phyloP scores from a whole-genome alignment of 30 jellyfish, hydroid and myxozoan species.

The Mastigias papua region DNA sequence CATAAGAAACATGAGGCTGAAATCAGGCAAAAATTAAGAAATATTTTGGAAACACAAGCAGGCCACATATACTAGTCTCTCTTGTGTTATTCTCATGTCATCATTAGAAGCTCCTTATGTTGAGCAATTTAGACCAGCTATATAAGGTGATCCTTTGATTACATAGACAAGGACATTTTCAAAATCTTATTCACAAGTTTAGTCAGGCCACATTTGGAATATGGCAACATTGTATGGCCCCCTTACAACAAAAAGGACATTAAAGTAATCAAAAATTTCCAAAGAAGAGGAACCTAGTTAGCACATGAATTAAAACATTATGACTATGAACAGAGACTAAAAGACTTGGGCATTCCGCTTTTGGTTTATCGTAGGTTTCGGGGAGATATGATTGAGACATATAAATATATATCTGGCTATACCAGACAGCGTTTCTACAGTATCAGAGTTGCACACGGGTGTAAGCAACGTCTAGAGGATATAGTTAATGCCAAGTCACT shows the following conservation, averaged over 20 bases:
- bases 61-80: too few species aligned
- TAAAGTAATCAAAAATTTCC: slow-evolving; percentile 57
- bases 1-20: too few species aligned
- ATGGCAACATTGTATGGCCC: slow-evolving; percentile 58
- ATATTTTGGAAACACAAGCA: too few species aligned
- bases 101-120: too few species aligned
- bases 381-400: slow-evolving; percentile 54
- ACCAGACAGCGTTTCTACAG: slow-evolving; percentile 46
- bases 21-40: too few species aligned
- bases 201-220: slow-evolving; percentile 59
- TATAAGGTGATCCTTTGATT: neutral
- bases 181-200: neutral
- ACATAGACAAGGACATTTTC: neutral
- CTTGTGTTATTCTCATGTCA: too few species aligned
- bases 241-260: slow-evolving; percentile 67
- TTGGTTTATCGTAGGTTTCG: slow-evolving; percentile 39
- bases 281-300: slow-evolving; percentile 63
- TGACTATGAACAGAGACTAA: slow-evolving; percentile 56
- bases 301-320: slow-evolving; percentile 43
- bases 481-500: slow-evolving; percentile 42
- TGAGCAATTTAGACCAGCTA: too few species aligned
- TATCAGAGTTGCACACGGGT: slow-evolving; percentile 58
- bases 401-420: slow-evolving; percentile 45
- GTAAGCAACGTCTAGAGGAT: slow-evolving; percentile 45
- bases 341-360: slow-evolving; percentile 36